phyloP scores from a whole-genome alignment of 2,888 invertebrate species.

The Scelioninae gen. 1 region DNA sequence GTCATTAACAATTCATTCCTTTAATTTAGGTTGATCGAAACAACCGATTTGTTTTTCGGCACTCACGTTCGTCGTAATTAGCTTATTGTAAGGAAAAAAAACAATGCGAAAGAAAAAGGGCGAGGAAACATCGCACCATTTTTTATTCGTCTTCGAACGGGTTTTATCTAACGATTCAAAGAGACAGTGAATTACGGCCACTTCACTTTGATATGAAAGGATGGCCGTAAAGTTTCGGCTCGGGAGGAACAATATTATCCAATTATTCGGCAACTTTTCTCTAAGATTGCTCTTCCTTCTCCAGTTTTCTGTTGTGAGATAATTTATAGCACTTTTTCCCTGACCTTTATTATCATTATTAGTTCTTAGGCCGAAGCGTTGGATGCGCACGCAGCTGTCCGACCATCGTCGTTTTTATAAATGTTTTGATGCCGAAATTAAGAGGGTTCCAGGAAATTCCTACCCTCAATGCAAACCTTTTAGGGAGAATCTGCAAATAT shows the following conservation, averaged over 20 bases:
- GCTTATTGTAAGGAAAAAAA: neutral
- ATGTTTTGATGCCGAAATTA: constrained; percentile 10
- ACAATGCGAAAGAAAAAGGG: too few relatives aligned
- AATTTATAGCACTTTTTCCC: constrained; percentile 55
- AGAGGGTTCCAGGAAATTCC: too few relatives aligned
- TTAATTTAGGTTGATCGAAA: constrained; percentile 10
- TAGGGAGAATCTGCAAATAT: neutral
- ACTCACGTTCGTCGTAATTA: constrained; percentile 23
- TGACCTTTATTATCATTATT: constrained; percentile 53
- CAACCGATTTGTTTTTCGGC: constrained; percentile 5
- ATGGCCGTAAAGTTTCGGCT: constrained; percentile 54
- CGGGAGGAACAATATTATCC: constrained; percentile 60
- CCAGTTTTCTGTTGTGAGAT: constrained; percentile 28
- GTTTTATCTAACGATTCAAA: constrained; percentile 27
- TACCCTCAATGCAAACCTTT: too few relatives aligned
- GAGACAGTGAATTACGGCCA: constrained; percentile 50
- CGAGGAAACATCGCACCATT: neutral
- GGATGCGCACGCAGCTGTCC: neutral
- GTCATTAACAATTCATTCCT: neutral
- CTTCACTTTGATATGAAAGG: constrained; percentile 49
- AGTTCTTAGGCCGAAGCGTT: constrained; percentile 26
- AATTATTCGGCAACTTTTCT: constrained; percentile 64
- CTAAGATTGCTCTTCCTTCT: constrained; percentile 49
- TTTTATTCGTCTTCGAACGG: constrained; percentile 7
- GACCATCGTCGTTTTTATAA: neutral